Evolutionary conservation across 1,140 invertebrate species (phyloP), one percentile per base, ranked within the genome.

Genomic region (Chelonus insularis): DNA sequence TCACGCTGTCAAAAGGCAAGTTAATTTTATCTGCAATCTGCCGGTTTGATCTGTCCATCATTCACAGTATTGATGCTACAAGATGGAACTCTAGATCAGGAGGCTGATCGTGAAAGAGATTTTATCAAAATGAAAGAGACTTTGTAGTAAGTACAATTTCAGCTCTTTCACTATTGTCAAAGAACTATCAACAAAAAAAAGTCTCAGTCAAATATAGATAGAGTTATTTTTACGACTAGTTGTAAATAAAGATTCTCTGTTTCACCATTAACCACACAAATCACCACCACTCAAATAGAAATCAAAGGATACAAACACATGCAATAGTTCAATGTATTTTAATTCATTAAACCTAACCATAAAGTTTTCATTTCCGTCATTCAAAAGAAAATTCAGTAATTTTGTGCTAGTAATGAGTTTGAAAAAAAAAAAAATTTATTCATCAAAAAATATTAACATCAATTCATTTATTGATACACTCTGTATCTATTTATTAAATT

Each of bases 171-270:
- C 12, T 16, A 43, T 29, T 29, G 25, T 29, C 3, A 29, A 7
- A n/a, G 18, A 14, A 14, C 7, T 29, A 29, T 3, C 25, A 29
- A 29, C 3, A 29, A 29, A 29, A 29, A 29, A 29, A 45, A 70
- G 62, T 64, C 64, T 62, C 62, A 69, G 52, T 52, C 51, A 14
- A 45, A 36, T 64, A 63, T 68, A 60, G 63, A 55, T 25, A n/a
- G 36, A 16, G 32, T 57, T 55, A n/a, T 52, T 54, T 47, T 39
- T 12, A 29, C 25, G 3, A 4, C 25, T 4, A 7, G 25, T 7
- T 29, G 25, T 29, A 29, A 29, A 29, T 29, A 29, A 29, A 29
- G 25, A 32, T 47, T 21, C 34, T 45, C 37, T 63, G 62, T 62
- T 64, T 63, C 60, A n/a, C 23, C 50, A 9, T 21, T 39, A 14